Conservation (phyloP, 2,797 vertebrate species). For the Geotrypetes seraphini region DNA sequence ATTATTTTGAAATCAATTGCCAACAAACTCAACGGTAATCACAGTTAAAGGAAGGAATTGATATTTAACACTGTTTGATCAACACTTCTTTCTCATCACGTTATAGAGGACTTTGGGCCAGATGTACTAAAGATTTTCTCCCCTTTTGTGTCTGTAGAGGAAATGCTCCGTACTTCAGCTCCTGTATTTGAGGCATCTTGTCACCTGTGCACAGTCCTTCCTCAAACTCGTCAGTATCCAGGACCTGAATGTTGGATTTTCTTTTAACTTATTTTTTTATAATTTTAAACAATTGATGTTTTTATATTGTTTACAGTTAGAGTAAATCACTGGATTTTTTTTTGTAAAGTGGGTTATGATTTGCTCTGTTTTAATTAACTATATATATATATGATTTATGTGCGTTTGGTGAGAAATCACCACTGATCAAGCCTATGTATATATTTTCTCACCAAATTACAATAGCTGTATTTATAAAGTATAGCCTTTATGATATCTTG, state of each 20-base stretch:
- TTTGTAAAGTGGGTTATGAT: constrained; percentile 54
- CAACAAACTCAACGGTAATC: constrained; percentile 73
- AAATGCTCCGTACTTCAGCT: too few relatives aligned
- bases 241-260: constrained; percentile 39
- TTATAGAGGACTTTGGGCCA: neutral
- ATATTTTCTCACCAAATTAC: too few relatives aligned
- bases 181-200: too few relatives aligned
- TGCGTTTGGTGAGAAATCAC: constrained; percentile 52
- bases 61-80: constrained; percentile 52
- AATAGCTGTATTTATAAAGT: too few relatives aligned
- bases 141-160: too few relatives aligned
- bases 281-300: too few relatives aligned
- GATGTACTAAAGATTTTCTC: constrained; percentile 9
- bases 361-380: constrained; percentile 61
- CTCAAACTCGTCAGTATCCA: constrained; percentile 29
- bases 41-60: constrained; percentile 56
- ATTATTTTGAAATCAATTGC: constrained; percentile 72
- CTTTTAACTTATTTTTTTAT: constrained; percentile 67
- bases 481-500: too few relatives aligned
- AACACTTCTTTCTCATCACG: constrained; percentile 34
- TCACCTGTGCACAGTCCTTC: neutral
- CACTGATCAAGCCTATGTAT: too few relatives aligned
- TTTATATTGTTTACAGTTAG: constrained; percentile 65
- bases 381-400: constrained; percentile 54
- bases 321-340: constrained; percentile 62